Conservation (phyloP, 2,888 invertebrate genomes). For the Hypolimnas misippus region DNA sequence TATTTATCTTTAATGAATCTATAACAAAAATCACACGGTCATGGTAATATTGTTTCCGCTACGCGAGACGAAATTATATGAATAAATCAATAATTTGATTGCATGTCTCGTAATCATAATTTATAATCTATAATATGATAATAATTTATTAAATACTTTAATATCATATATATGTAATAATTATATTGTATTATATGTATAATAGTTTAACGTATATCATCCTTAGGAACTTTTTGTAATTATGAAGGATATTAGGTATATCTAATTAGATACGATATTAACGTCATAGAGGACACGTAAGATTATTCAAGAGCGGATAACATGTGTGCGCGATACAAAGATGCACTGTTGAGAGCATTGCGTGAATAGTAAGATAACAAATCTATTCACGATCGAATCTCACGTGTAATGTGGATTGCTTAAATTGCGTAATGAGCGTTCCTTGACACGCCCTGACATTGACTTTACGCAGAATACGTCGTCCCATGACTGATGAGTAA, state of each 20-base stretch:
- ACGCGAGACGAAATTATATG: not conserved
- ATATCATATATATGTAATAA: no score
- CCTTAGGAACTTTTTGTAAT: not conserved
- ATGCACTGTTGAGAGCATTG: constrained; percentile 1
- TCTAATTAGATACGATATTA: constrained; percentile 4
- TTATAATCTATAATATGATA: not conserved
- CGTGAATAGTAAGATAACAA: constrained; percentile 3
- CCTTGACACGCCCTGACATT: constrained; percentile 53
- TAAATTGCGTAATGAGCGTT: constrained; percentile 26
- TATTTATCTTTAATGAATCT: constrained; percentile 25
- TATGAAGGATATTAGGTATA: constrained; percentile 11
- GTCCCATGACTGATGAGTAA: constrained; percentile 4
- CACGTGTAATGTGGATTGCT: constrained; percentile 18
- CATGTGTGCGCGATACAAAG: constrained; percentile 10
- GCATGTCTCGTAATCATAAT: not conserved
- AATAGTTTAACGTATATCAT: no score
- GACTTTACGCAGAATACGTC: constrained; percentile 49
- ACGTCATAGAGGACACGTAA: constrained; percentile 7
- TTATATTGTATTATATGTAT: no score
- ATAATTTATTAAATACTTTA: not conserved
- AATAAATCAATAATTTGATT: not conserved
- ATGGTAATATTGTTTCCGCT: constrained; percentile 23
- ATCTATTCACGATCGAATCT: constrained; percentile 29
- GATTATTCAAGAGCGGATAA: constrained; percentile 10
- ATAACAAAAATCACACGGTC: constrained; percentile 22